Conservation (phyloP, 1,140 invertebrate genomes). For the Nephila pilipes region DNA sequence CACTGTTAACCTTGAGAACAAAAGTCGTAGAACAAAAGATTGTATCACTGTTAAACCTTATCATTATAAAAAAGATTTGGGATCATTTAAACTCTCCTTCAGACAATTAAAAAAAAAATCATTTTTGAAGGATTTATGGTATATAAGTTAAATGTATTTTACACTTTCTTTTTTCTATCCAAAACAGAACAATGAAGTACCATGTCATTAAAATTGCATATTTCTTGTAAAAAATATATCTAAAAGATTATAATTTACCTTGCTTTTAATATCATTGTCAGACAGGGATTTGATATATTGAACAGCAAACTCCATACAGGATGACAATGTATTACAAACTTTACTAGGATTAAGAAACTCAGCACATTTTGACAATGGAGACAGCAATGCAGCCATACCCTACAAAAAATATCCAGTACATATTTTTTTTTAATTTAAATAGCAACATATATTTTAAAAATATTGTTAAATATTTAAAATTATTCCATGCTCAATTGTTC, state of each 20-base stretch:
- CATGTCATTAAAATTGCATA: no score
- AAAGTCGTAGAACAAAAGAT: no score
- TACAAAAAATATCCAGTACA: conserved; percentile 74
- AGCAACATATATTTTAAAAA: neutral
- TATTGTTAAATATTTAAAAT: neutral
- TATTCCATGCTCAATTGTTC: neutral
- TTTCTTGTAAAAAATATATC: neutral
- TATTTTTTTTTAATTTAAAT: neutral
- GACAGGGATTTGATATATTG: conserved; percentile 81
- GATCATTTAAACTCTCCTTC: no score
- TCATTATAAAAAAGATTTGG: no score
- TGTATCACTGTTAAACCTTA: no score
- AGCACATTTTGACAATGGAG: conserved; percentile 81
- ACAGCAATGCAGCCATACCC: conserved; percentile 81
- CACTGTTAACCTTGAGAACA: no score
- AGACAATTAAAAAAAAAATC: no score
- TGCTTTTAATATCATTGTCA: conserved; percentile 83
- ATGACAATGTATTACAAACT: conserved; percentile 73
- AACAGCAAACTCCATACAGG: conserved; percentile 81
- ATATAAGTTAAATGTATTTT: no score
- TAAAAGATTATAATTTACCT: conserved; percentile 79
- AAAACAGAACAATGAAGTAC: no score
- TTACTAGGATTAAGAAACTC: conserved; percentile 81
- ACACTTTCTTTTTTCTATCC: no score
- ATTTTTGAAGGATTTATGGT: no score